These are phyloP conservation scores for Agapornis canus DNA, from an alignment of 2,797 vertebrate genomes.

Conservation along the genomic window DNA sequence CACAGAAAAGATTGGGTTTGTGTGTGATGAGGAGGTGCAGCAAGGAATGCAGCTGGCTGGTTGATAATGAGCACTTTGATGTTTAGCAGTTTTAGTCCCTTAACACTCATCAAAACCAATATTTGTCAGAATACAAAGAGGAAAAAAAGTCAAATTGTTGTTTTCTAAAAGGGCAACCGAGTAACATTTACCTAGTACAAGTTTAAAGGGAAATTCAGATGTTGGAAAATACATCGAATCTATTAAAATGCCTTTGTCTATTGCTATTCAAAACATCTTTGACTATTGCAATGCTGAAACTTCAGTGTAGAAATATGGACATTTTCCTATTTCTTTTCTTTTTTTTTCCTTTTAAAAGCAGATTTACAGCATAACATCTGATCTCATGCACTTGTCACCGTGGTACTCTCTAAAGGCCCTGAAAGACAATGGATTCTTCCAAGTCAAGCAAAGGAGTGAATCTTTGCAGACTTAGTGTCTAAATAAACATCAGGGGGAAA, in stretches of 20 bases:
- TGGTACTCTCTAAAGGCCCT: slow-evolving; percentile 35
- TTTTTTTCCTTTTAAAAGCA: background rate
- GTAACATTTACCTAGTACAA: slow-evolving; percentile 50
- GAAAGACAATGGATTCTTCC: slow-evolving; percentile 8
- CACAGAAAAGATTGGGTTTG: slow-evolving; percentile 72
- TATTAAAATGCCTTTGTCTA: slow-evolving; percentile 35
- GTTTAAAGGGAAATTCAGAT: slow-evolving; percentile 60
- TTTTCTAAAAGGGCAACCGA: slow-evolving; percentile 61
- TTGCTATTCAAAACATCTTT: slow-evolving; percentile 28
- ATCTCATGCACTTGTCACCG: slow-evolving; percentile 4
- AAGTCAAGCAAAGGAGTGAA: background rate
- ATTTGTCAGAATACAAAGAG: slow-evolving; percentile 61
- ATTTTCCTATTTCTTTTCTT: slow-evolving; percentile 9
- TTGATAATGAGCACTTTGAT: slow-evolving; percentile 73
- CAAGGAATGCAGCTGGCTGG: slow-evolving; percentile 60
- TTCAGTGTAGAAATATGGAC: background rate
- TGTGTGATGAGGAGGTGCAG: slow-evolving; percentile 46
- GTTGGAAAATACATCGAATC: background rate
- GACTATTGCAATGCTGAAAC: background rate
- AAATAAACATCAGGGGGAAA: background rate
- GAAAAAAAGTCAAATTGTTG: slow-evolving; percentile 51
- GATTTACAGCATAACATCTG: slow-evolving; percentile 24
- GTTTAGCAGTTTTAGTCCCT: slow-evolving; percentile 51
- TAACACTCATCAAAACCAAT: slow-evolving; percentile 65
- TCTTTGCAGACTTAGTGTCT: background rate